phyloP scores from a whole-genome alignment of 2,113 vertebrate species.

The Dascyllus trimaculatus region DNA sequence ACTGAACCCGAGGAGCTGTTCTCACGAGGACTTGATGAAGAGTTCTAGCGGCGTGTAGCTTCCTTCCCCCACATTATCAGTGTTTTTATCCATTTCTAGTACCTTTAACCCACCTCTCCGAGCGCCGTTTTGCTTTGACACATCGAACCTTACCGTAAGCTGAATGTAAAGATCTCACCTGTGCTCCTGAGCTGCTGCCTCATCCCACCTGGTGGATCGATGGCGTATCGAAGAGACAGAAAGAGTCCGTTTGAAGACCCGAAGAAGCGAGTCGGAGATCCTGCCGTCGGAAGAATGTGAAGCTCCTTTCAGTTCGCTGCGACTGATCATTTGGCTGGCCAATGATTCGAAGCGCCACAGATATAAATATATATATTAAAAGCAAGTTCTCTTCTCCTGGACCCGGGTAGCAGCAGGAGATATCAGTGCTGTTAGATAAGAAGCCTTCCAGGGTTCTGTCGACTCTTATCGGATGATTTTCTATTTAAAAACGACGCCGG shows the following conservation, averaged over 20 bases:
- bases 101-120: slow-evolving; percentile 35
- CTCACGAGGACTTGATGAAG: too few relatives aligned
- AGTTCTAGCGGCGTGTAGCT: too few relatives aligned
- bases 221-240: too few relatives aligned
- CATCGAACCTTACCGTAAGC: slow-evolving; percentile 61
- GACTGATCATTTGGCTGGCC: slow-evolving; percentile 74
- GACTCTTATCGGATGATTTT: neutral
- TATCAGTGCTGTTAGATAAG: neutral
- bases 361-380: neutral
- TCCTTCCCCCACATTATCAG: slow-evolving; percentile 81
- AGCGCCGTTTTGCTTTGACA: slow-evolving; percentile 59
- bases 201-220: neutral
- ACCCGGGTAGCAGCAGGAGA: slow-evolving; percentile 32
- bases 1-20: too few relatives aligned
- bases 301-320: slow-evolving; percentile 4
- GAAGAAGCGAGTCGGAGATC: neutral
- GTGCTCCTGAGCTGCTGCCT: slow-evolving; percentile 49
- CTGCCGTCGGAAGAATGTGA: slow-evolving; percentile 17
- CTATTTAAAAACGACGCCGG: neutral
- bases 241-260: too few relatives aligned
- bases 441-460: neutral
- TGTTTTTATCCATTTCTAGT: slow-evolving; percentile 82
- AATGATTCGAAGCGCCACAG: slow-evolving; percentile 52
- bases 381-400: neutral
- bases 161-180: slow-evolving; percentile 67